Base-by-base conservation (phyloP, 2,888 invertebrate species). In the Xestia rhomboidea region DNA sequence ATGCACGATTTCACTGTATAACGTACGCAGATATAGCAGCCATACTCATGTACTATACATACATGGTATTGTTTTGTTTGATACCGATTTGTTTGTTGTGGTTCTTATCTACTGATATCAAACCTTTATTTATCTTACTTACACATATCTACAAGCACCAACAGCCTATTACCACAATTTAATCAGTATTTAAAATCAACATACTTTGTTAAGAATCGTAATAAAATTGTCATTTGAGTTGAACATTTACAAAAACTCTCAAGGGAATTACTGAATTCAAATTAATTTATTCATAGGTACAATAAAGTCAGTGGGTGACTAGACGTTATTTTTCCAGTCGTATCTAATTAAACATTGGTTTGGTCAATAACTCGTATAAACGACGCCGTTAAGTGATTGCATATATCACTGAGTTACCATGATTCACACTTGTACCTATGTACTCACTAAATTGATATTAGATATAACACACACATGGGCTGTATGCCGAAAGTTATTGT, bases 71-170 rank as follows among this genome's bases (percentile, higher is more conserved):
- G 69, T 84, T 81, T 72, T 76, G 64, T 81, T 69, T 85, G 81
- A 81, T 72, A 70, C 62, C 69, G 44, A 85, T 85, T 72, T 85
- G 72, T 83, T 84, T 82, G 85, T 82, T 82, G 27, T 85, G 76
- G 54, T 81, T 76, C 76, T 82, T 82, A 82, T 82, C 82, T 84
- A 27, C 75, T 80, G 82, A 82, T 82, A 82, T 73, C 70, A 71
- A 84, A 68, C 51, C 67, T 84, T 80, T 75, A 71, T 80, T 84
- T 84, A 84, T 27, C 79, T 79, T 46, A 62, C 34, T 21, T 62
- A 34, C 30, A 38, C 21, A 70, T 82, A 80, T 79, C 69, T 73
- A 75, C 54, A 71, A 82, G 85, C 71, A 69, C 68, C 51, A 83
- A 73, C 68, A 82, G 76, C 81, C 63, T 71, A 75, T 84, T 84